Evolutionary conservation across 2,113 vertebrate species (phyloP).

Genomic region (Crotalus horridus): DNA sequence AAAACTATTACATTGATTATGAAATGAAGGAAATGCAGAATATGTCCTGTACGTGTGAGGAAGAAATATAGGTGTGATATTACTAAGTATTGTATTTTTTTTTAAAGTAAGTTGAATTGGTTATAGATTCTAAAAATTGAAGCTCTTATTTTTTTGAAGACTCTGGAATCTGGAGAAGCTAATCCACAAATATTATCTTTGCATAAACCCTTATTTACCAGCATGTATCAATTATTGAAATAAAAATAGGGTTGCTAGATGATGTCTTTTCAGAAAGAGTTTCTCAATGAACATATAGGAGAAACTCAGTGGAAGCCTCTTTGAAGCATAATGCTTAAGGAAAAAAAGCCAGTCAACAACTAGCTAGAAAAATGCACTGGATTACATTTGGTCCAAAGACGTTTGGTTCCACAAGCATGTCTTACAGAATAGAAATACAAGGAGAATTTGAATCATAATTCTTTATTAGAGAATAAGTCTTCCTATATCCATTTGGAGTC

Average conservation of each 20-base stretch:
- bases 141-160: not conserved
- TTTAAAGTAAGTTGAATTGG: not conserved
- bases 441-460: not conserved
- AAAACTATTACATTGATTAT: not conserved
- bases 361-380: not conserved
- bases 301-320: not conserved
- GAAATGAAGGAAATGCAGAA: not conserved
- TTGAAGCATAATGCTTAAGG: not conserved
- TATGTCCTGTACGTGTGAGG: not conserved
- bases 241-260: not conserved
- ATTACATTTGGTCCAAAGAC: not conserved
- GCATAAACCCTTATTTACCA: not conserved
- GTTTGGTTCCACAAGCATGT: not conserved
- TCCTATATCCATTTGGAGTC: not conserved
- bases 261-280: not conserved
- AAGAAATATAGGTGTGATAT: not conserved
- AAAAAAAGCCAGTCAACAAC: not conserved
- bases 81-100: not conserved
- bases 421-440: not conserved
- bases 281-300: not conserved
- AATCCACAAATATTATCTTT: not conserved
- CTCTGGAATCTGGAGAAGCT: not conserved
- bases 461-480: not conserved
- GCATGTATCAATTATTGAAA: not conserved
- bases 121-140: not conserved